Evolutionary conservation across 1,140 invertebrate genomes (phyloP).

Genomic region (Drosophila rhopaloa): DNA sequence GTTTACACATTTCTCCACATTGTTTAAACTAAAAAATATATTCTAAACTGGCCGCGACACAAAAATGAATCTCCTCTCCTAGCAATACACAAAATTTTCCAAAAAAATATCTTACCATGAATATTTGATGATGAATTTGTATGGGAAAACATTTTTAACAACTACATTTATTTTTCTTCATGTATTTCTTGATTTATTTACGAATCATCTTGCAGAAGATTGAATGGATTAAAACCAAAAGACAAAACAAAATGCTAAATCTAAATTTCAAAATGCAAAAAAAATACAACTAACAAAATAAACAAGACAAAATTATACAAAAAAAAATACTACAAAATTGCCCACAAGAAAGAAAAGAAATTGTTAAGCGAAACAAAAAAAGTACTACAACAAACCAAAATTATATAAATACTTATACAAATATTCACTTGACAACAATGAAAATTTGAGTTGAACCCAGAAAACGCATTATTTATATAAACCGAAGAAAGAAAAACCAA

Average conservation of each 20-base stretch:
- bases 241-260: constrained; percentile 55
- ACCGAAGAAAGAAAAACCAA: constrained; percentile 55
- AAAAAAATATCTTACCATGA: constrained; percentile 34
- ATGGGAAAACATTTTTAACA: constrained; percentile 69
- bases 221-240: constrained; percentile 84
- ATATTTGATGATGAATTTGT: constrained; percentile 57
- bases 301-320: constrained; percentile 64
- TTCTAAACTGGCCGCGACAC: constrained; percentile 32
- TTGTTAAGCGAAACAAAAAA: constrained; percentile 63
- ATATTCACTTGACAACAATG: constrained; percentile 75
- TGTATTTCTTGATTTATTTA: constrained; percentile 79
- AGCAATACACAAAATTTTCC: constrained; percentile 40
- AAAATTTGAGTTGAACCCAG: constrained; percentile 51
- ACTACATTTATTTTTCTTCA: constrained; percentile 80
- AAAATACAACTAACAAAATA: constrained; percentile 62
- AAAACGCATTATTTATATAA: constrained; percentile 74
- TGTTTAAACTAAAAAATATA: constrained; percentile 22
- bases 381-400: constrained; percentile 70
- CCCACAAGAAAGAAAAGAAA: constrained; percentile 69
- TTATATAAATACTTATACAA: constrained; percentile 73
- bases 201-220: constrained; percentile 84
- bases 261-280: constrained; percentile 58
- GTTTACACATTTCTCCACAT: constrained; percentile 48
- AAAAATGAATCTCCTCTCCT: constrained; percentile 36
- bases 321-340: constrained; percentile 61